These are phyloP conservation scores for Pantala flavescens DNA, from an alignment of 1,140 invertebrate species.

Conservation along the genomic window DNA sequence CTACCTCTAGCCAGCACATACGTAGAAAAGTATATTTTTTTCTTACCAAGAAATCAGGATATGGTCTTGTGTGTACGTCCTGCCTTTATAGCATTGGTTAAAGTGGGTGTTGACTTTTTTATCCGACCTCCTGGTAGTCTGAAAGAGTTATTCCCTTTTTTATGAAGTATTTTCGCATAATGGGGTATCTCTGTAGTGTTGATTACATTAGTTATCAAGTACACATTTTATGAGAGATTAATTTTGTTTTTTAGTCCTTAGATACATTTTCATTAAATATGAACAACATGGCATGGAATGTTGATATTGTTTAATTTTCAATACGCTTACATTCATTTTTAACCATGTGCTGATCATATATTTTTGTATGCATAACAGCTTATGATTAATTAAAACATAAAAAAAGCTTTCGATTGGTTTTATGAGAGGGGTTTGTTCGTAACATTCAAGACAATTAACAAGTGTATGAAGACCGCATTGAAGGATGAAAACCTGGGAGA, in stretches of 20 bases:
- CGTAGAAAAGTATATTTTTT: no score
- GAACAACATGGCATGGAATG: conserved; percentile 8
- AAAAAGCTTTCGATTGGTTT: background rate
- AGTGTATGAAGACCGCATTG: background rate
- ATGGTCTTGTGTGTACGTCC: no score
- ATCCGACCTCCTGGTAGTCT: background rate
- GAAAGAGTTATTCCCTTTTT: background rate
- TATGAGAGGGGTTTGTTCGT: background rate
- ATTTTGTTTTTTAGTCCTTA: conserved; percentile 4
- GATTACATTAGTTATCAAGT: background rate
- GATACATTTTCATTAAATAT: conserved; percentile 3
- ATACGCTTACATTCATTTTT: conserved; percentile 8
- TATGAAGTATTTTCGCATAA: background rate
- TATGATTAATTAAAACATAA: background rate
- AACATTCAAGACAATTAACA: background rate
- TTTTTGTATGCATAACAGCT: conserved; percentile 10
- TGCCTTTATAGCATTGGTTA: background rate
- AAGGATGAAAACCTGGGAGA: background rate
- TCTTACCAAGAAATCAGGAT: no score
- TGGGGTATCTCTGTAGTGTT: background rate
- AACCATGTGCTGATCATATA: conserved; percentile 2
- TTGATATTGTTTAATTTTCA: conserved; percentile 11
- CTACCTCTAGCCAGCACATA: no score
- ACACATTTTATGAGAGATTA: background rate
- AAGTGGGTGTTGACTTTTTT: conserved; percentile 7